phyloP scores from a whole-genome alignment of 2,888 invertebrate species.

The Acanthosepion esculentum region DNA sequence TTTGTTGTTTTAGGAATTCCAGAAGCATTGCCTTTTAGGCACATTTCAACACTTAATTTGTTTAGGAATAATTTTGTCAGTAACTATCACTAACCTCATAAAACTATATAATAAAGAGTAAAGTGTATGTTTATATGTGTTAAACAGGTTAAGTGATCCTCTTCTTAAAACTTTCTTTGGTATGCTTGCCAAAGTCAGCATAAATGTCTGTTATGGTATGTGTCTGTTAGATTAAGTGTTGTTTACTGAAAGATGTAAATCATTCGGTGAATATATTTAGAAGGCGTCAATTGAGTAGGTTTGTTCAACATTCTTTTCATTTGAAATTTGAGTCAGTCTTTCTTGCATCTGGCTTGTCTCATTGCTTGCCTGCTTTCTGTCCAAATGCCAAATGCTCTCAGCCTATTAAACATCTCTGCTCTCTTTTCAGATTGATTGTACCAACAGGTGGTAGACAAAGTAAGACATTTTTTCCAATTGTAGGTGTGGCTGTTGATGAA shows the following conservation, averaged over 20 bases:
- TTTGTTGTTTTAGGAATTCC: too few species aligned
- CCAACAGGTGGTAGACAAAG: too few species aligned
- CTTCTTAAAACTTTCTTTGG: not conserved
- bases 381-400: not conserved
- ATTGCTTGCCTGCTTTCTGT: not conserved
- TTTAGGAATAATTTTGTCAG: too few species aligned
- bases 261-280: not conserved
- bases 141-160: not conserved
- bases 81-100: too few species aligned
- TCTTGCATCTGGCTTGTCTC: slow-evolving; percentile 33
- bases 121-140: too few species aligned
- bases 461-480: too few species aligned
- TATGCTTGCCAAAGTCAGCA: slow-evolving; percentile 18
- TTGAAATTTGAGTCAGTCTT: slow-evolving; percentile 33
- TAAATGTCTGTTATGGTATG: not conserved
- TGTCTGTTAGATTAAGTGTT: not conserved
- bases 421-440: too few species aligned
- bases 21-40: too few species aligned
- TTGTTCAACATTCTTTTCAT: not conserved
- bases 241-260: not conserved
- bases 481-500: too few species aligned
- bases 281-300: not conserved
- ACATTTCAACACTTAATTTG: too few species aligned
- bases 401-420: not conserved
- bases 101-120: too few species aligned